Conservation (phyloP, 2,113 vertebrate species). For the Pleuronectes platessa region DNA sequence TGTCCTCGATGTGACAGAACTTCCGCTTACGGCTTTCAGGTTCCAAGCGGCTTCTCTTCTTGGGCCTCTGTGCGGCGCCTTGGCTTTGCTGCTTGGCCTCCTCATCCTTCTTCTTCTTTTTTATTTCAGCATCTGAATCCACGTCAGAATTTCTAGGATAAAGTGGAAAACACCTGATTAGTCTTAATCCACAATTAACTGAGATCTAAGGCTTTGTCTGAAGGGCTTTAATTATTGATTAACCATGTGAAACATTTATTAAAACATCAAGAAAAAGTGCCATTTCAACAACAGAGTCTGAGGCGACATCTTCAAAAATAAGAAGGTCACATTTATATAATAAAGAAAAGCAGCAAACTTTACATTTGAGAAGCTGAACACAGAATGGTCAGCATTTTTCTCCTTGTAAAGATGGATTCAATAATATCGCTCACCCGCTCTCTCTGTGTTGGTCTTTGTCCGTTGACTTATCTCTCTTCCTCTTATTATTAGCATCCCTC, state of each 20-base stretch:
- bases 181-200: neutral
- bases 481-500: conserved; percentile 76
- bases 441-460: conserved; percentile 87
- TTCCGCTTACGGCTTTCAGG: conserved; percentile 68
- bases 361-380: neutral
- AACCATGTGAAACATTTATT: too few species aligned
- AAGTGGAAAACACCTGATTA: conserved; percentile 4
- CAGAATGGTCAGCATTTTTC: neutral
- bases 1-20: conserved; percentile 45
- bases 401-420: neutral
- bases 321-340: too few species aligned
- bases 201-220: neutral
- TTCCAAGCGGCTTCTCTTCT: conserved; percentile 52
- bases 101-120: conserved; percentile 86
- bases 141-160: conserved; percentile 77
- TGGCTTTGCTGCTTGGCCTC: conserved; percentile 65
- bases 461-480: conserved; percentile 94
- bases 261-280: too few species aligned
- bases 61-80: conserved; percentile 25
- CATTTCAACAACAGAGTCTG: too few species aligned
- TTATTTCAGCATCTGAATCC: conserved; percentile 82
- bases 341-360: neutral
- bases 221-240: neutral
- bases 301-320: too few species aligned
- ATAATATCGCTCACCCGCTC: conserved; percentile 80